A percentile compares a stretch with the other conserved stretches of the same genome.
Evolutionary conservation across 30 jellyfish, hydroid and myxozoan species (phyloP).

Genomic region (Pelagia noctiluca): DNA sequence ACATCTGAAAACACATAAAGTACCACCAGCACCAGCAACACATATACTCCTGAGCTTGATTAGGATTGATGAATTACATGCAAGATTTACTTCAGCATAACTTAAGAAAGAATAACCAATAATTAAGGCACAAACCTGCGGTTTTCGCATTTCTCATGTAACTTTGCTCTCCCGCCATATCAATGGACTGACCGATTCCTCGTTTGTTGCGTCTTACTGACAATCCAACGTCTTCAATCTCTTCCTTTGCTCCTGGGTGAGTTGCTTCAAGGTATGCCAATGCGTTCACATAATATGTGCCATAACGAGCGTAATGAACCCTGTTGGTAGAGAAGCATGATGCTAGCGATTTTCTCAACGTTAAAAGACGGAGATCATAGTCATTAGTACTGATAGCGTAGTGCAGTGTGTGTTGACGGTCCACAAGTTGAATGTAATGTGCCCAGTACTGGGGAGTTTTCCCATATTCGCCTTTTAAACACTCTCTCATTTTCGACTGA

Average conservation of each 20-base stretch:
- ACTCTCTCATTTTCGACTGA: conserved; percentile 6
- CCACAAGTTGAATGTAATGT: not conserved
- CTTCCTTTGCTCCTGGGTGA: conserved; percentile 20
- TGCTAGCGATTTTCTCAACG: conserved; percentile 1
- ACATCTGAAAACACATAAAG: too few species aligned
- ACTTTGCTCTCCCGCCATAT: conserved; percentile 17
- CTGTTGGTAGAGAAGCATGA: not conserved
- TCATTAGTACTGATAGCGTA: not conserved
- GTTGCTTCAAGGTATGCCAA: conserved; percentile 11
- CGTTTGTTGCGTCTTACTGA: not conserved
- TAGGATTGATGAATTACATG: too few species aligned
- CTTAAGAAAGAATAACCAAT: too few species aligned
- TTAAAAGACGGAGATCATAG: not conserved
- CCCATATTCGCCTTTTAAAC: conserved; percentile 25
- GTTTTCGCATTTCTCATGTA: conserved; percentile 31
- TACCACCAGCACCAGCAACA: too few species aligned
- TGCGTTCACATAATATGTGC: not conserved
- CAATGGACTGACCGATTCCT: conserved; percentile 3
- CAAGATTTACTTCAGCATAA: too few species aligned
- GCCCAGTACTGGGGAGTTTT: conserved; percentile 15
- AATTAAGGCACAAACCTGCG: conserved; percentile 9
- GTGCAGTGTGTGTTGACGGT: conserved; percentile 3
- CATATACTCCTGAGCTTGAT: too few species aligned
- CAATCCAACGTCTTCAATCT: not conserved
- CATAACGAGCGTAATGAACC: conserved; percentile 31